Base-by-base conservation (phyloP, 1,140 invertebrate species). In the Whitmania pigra region DNA sequence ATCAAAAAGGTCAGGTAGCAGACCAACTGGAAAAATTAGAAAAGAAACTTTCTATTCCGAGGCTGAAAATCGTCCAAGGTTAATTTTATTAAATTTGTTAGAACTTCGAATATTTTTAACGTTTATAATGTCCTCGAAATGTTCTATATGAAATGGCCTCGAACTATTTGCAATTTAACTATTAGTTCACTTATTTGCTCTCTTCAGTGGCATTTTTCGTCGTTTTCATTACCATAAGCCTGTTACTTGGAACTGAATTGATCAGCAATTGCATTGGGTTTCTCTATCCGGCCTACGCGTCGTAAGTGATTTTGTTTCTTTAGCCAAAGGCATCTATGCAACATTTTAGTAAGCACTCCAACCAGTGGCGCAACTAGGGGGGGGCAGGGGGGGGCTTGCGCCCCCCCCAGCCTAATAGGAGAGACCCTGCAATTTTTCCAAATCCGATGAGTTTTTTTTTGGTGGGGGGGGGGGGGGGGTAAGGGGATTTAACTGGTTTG, bases 221-320 rank as follows among this genome's bases (percentile, higher is more conserved):
- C 11, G 17, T 69, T 40, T 69, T 69, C 67, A 25, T 69, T 1
- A 25, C 36, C 1, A 85, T 97, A 80, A 87, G 93, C 54, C 89
- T 96, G 80, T 93, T 93, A 66, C 89, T 88, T 83, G 92, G 90
- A 71, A 92, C 91, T 74, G 89, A 94, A 80, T 82, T 97, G 69
- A 84, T 96, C 72, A 95, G 92, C 83, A 96, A 97, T 81, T 80
- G 87, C 40, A 90, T 96, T 78, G 93, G 92, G 20, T 94, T 96
- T 79, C 79, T 89, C 0, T 97, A 96, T 83, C 94, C 94, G 13
- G 93, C 93, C 0, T 96, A 95, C 80, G 86, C 88, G 76, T 95
- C 85, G 75, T 81, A 71, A 75, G 40, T 60, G 53, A 25, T 71
- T 17, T 53, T 15, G 54, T 57, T 13, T 63, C 22, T 63, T 22